Evolutionary conservation across 2,113 vertebrate genomes (phyloP).

Genomic region (Jacana jacana): DNA sequence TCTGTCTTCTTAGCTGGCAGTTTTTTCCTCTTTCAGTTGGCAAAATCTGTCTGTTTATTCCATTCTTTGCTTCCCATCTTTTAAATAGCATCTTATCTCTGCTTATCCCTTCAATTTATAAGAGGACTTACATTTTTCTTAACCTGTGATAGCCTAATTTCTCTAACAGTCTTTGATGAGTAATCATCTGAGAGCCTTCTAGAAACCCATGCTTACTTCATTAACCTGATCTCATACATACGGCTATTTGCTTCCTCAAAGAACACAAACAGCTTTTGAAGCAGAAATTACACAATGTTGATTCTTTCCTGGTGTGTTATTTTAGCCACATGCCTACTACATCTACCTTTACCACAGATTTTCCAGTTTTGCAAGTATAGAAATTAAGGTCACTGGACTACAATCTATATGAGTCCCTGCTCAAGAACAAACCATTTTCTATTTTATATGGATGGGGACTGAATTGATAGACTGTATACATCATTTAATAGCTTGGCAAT

Average conservation of each 20-base stretch:
- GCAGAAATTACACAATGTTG: neutral
- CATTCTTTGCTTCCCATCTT: neutral
- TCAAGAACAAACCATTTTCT: neutral
- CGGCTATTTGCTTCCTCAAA: neutral
- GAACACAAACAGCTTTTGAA: neutral
- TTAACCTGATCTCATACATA: neutral
- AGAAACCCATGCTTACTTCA: neutral
- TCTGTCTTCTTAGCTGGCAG: neutral
- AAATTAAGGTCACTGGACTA: neutral
- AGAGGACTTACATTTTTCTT: neutral
- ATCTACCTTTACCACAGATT: neutral
- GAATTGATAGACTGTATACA: neutral
- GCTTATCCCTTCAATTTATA: neutral
- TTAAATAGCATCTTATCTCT: neutral
- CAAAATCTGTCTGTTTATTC: neutral
- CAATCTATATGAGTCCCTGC: neutral
- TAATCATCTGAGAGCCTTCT: neutral
- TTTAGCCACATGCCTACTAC: neutral
- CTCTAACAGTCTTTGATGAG: neutral
- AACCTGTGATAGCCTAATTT: neutral
- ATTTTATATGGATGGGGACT: neutral
- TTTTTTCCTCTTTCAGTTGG: neutral
- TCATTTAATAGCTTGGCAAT: neutral
- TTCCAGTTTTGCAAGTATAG: neutral
- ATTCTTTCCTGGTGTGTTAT: neutral